Evolutionary conservation across 2,888 invertebrate species (phyloP), one percentile per base, ranked within the genome.

Genomic region (Agonum fuliginosum): DNA sequence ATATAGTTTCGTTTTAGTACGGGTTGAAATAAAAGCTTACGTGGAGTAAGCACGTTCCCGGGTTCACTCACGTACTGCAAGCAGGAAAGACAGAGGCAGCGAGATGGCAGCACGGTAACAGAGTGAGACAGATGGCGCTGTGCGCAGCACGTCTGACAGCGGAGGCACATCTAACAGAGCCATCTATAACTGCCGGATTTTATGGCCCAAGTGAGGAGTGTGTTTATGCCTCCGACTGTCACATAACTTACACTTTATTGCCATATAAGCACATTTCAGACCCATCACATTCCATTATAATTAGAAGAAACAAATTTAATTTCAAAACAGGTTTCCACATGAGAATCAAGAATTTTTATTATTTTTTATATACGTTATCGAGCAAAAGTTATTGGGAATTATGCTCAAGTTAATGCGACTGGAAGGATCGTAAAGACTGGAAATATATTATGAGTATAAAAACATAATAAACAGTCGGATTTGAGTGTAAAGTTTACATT

Each of bases 231-330:
- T 41, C 41, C 48, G 75, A 27, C 69, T 77, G 77, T 77, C 77
- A 70, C 77, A 70, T 77, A 77, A 77, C 58, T 77, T 58, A 70
- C 41, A 41, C 77, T 70, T 77, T 77, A 77, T 58, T 48, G 70
- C 77, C 70, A 77, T 77, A 77, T 77, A 77, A 77, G 77, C 77
- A 77, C 77, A 77, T 77, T 77, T 77, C 58, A 77, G 43, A 70
- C 24, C 74, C 77, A 77, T 77, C 77, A 70, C 77, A 77, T 77
- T 77, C 77, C 77, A 77, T 77, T 77, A 77, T 77, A 77, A 77
- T 77, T 77, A 77, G 77, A 77, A 77, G 77, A 77, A 77, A 77
- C 77, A 77, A 77, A 77, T 77, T 77, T 70, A 77, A 77, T 77
- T 77, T 77, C 41, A 12, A 74, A 74, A 74, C 74, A 74, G 74